Evolutionary conservation across 2,888 invertebrate species (phyloP), one percentile per base, ranked within the genome.

Genomic region (Stomorhina lunata): DNA sequence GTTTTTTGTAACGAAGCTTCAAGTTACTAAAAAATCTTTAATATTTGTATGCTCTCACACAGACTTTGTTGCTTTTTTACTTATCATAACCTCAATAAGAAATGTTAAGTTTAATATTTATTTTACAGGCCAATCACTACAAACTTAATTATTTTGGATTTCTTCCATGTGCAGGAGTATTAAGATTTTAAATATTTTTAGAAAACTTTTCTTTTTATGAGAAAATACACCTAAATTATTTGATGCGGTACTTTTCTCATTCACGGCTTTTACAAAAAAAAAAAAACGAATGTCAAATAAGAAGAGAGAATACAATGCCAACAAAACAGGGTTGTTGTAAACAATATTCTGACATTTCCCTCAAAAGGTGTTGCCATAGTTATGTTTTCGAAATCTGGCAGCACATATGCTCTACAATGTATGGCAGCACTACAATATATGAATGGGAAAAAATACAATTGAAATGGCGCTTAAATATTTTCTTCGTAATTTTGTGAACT

Each of bases 51-150:
- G 17, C 10, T 72, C 57, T 69, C 50, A 27, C n/a, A n/a, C 15
- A 53, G 45, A 59, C 10, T 34, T 32, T 68, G 29, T 68, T 77
- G 12, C 9, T 48, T 9, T 68, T 68, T 43, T 22, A n/a, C 50
- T 29, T 61, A 40, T 79, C 81, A 84, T 84, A 84, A 84, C 84
- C 84, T 84, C 78, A 84, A 84, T 34, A 68, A 10, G 22, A 32
- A 45, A 15, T 4, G 43, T 32, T 43, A 20, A 10, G 63, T 4
- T 27, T 40, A 27, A n/a, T 55, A 22, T 15, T 34, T 17, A 48
- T 3, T 34, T 20, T 25, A 10, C 4, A 17, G 1, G 4, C 0
- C 1, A 45, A 32, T 17, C 25, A 15, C n/a, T 9, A 22, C 25
- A 10, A 50, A 22, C 9, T 32, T 6, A 32, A 29, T 22, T 10